Evolutionary conservation across 2,888 invertebrate genomes (phyloP).

Genomic region (Matsumyia berberina): DNA sequence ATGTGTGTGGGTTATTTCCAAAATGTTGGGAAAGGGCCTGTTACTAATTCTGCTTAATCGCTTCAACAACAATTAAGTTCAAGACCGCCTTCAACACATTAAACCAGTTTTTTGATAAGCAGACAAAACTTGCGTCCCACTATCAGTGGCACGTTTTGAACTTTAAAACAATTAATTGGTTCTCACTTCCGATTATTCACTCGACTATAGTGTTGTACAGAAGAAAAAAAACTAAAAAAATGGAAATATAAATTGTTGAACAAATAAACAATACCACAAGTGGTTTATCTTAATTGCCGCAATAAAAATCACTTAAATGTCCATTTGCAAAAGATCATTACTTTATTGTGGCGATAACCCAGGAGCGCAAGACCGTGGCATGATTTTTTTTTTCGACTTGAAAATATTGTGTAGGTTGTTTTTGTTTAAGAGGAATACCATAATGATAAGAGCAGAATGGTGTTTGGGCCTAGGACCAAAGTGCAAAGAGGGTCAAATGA

Average conservation of each 20-base stretch:
- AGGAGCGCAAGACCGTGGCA: conserved; percentile 26
- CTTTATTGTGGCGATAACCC: conserved; percentile 70
- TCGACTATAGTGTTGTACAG: not conserved
- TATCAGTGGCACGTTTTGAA: conserved; percentile 59
- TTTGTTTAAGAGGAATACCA: conserved; percentile 1
- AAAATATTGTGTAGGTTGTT: conserved; percentile 21
- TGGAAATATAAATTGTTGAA: conserved; percentile 2
- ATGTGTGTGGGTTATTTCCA: not conserved
- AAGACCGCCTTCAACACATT: not conserved
- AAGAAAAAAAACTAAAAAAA: no score
- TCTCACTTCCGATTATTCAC: conserved; percentile 47
- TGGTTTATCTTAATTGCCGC: conserved; percentile 66
- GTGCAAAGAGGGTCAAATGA: not conserved
- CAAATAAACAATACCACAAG: conserved; percentile 43
- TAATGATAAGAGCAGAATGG: not conserved
- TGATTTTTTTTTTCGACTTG: conserved; percentile 25
- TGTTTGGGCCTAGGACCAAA: conserved; percentile 2
- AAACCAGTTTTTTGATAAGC: conserved; percentile 26
- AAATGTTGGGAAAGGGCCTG: conserved; percentile 1
- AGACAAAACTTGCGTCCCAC: not conserved
- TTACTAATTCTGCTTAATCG: not conserved
- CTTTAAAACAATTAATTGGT: conserved; percentile 37
- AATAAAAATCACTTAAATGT: conserved; percentile 73
- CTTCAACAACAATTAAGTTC: conserved; percentile 27
- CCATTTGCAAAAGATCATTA: conserved; percentile 72